phyloP scores from a whole-genome alignment of 2,888 invertebrate genomes.

The Andrena chrysosceles region DNA sequence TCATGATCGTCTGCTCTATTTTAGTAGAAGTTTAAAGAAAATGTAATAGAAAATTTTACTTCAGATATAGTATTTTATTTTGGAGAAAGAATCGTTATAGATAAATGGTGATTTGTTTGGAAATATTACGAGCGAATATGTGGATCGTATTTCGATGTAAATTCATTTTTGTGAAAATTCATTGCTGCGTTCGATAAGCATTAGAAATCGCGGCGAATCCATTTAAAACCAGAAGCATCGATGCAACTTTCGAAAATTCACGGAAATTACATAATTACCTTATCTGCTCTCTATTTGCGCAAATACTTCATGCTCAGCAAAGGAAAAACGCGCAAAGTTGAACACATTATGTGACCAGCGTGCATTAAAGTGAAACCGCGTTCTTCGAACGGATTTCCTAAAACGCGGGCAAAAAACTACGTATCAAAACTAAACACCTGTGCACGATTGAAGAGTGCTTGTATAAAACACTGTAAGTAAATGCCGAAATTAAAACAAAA shows the following conservation, averaged over 20 bases:
- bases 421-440: background rate
- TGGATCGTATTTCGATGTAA: too few relatives aligned
- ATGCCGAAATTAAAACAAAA: too few relatives aligned
- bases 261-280: slow-evolving; percentile 49
- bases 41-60: background rate
- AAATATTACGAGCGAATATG: too few relatives aligned
- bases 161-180: too few relatives aligned
- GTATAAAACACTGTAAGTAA: too few relatives aligned
- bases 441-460: background rate
- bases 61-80: background rate
- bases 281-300: slow-evolving; percentile 54
- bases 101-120: too few relatives aligned
- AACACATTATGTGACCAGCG: slow-evolving; percentile 32
- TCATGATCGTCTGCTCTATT: too few relatives aligned
- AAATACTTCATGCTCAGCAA: slow-evolving; percentile 39
- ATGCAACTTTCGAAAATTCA: slow-evolving; percentile 45
- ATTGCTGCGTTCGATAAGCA: too few relatives aligned
- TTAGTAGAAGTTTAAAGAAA: background rate
- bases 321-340: slow-evolving; percentile 47
- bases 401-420: background rate
- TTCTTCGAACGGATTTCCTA: slow-evolving; percentile 26
- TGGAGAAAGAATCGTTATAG: background rate
- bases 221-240: background rate
- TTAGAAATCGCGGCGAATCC: background rate
- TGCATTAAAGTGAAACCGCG: slow-evolving; percentile 27